These are phyloP conservation scores for Sclerurus mexicanus DNA, from an alignment of 2,113 vertebrate genomes.

Conservation along the genomic window DNA sequence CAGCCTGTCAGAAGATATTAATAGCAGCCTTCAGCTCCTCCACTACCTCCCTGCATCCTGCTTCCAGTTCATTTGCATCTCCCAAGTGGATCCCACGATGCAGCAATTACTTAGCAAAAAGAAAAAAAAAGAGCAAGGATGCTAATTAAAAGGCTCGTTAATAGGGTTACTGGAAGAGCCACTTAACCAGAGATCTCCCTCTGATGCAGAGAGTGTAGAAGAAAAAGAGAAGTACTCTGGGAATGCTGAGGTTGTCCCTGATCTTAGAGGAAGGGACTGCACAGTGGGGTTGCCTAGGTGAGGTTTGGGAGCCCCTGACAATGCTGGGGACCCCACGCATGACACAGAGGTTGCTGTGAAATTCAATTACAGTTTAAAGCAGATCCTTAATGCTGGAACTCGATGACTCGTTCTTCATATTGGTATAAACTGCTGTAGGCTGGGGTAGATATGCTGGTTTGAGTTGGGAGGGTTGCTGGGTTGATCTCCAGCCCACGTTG, in stretches of 20 bases:
- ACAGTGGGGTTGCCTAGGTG: neutral
- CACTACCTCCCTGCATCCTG: neutral
- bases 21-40: neutral
- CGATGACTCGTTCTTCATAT: neutral
- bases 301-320: neutral
- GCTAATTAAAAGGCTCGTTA: slow-evolving; percentile 42
- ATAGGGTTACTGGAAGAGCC: neutral
- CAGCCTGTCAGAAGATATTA: neutral
- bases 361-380: neutral
- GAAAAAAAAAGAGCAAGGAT: neutral
- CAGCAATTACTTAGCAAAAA: neutral
- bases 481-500: neutral
- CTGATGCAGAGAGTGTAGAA: neutral
- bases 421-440: neutral
- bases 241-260: neutral
- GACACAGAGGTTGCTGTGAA: neutral
- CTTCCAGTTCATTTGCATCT: neutral
- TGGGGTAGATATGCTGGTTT: neutral
- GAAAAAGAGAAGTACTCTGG: neutral
- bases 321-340: fast-evolving
- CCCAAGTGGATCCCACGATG: neutral
- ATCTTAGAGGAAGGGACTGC: neutral
- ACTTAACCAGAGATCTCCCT: neutral
- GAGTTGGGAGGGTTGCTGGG: neutral
- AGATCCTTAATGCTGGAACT: neutral